phyloP scores from a whole-genome alignment of 2,797 vertebrate species.

The Rhabdophis nuchalis region DNA sequence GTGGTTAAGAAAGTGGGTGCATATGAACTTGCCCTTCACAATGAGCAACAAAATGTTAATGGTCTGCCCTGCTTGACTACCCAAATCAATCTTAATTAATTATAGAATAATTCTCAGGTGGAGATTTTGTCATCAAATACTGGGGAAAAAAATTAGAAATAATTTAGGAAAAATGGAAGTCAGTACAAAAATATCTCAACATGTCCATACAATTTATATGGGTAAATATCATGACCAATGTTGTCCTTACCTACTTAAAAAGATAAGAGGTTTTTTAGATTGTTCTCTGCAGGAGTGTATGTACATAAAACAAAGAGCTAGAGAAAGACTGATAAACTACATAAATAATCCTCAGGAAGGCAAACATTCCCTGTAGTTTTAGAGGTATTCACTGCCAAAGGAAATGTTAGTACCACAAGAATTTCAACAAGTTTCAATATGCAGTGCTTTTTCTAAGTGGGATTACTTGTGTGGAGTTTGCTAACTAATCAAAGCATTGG shows the following conservation, averaged over 20 bases:
- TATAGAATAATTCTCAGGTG: not conserved
- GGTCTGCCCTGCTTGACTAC: not conserved
- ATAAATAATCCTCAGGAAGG: slow-evolving; percentile 30
- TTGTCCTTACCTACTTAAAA: not conserved
- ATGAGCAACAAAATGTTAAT: not conserved
- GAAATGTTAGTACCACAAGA: slow-evolving; percentile 41
- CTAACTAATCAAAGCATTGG: slow-evolving; percentile 7
- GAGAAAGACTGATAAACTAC: slow-evolving; percentile 13
- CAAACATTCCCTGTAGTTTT: slow-evolving; percentile 3
- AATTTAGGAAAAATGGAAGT: not conserved
- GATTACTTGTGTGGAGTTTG: slow-evolving; percentile 29
- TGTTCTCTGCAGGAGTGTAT: not conserved
- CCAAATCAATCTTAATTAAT: not conserved
- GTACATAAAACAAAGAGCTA: not conserved
- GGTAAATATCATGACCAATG: not conserved
- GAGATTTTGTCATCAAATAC: not conserved
- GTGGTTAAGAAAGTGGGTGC: not conserved
- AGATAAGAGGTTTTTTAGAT: not conserved
- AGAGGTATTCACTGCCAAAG: slow-evolving; percentile 19
- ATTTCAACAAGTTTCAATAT: slow-evolving; percentile 18
- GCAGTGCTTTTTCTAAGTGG: slow-evolving; percentile 29
- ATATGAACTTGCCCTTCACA: not conserved
- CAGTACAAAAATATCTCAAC: not conserved
- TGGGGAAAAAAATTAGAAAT: not conserved
- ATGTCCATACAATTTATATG: not conserved